Base-by-base conservation (phyloP, 2,888 invertebrate species). In the Clanis bilineata region DNA sequence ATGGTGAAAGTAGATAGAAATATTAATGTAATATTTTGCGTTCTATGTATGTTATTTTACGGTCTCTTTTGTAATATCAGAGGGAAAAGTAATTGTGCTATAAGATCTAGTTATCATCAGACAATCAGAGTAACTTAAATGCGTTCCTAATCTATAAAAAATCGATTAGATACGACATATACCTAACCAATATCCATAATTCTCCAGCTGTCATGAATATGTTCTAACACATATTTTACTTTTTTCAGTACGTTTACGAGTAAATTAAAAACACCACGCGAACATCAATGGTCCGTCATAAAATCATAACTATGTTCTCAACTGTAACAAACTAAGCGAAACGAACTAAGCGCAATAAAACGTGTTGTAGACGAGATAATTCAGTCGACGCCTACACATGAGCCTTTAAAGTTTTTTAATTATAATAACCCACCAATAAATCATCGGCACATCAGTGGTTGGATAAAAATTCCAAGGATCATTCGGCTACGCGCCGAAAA, bases 381-480 rank as follows among this genome's bases (percentile, higher is more conserved):
- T 32, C 18, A 51, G 32, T 41, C 41, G 18, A 58, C 58, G 45
- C 47, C 47, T 58, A 58, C 47, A 45, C 36, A 43, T 18, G 44
- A 12, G 38, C 47, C 58, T 51, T 28, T 38, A 47, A 58, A 58
- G 47, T 47, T 66, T 73, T n/a, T 68, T 73, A 71, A 75, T 76
- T 77, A 75, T 72, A 67, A 69, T 51, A 51, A 51, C 51, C 70
- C 64, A 69, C 64, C 64, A 64, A 74, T 80, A 79, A 80, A 80
- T 79, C 76, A 79, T 78, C 77, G 38, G n/a, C 47, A 71, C 77
- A 77, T 76, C 78, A 58, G 39, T 51, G 38, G 58, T 72, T 73
- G 70, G 69, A 51, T 51, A 51, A 51, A 71, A 79, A 77, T 73
- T 72, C 71, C 74, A 70, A 75, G 76, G 79, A 79, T 77, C 73